phyloP scores from a whole-genome alignment of 2,888 invertebrate species.

The Tillus elongatus region DNA sequence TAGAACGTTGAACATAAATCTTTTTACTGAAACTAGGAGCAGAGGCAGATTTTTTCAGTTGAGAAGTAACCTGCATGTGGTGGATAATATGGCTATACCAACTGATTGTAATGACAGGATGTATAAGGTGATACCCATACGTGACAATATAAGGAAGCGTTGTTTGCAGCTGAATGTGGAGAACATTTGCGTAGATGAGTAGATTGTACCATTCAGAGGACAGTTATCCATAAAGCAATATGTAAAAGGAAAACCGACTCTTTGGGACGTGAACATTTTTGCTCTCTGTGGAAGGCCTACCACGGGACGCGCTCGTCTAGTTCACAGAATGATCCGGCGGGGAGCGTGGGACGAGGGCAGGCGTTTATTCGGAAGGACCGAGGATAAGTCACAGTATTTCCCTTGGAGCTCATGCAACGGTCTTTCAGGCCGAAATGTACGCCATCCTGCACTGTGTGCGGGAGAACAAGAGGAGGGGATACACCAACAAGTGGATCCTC shows the following conservation, averaged over 20 bases:
- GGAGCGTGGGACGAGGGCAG: no score
- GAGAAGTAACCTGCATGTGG: conserved; percentile 8
- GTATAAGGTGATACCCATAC: conserved; percentile 20
- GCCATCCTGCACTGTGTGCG: no score
- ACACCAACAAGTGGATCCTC: no score
- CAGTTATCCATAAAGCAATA: conserved; percentile 11
- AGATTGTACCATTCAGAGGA: conserved; percentile 12
- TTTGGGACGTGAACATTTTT: conserved; percentile 23
- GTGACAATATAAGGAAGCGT: conserved; percentile 15
- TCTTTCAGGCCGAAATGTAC: no score
- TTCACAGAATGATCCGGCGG: no score
- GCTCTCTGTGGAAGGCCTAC: conserved; percentile 24
- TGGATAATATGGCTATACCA: conserved; percentile 1
- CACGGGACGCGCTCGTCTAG: conserved; percentile 22
- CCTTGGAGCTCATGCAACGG: no score
- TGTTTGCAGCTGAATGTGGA: conserved; percentile 15
- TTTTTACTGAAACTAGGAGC: background rate
- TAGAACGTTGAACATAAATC: background rate
- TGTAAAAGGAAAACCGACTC: conserved; percentile 14
- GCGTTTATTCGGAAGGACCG: no score
- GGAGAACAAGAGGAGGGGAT: no score
- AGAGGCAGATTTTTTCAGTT: conserved; percentile 9
- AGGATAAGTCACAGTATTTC: no score
- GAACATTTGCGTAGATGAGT: conserved; percentile 11
- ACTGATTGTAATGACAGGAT: conserved; percentile 10